A percentile compares a stretch with the other conserved stretches of the same genome.
Conservation (phyloP, 2,797 vertebrate genomes). For the Coregonus ussuriensis region DNA sequence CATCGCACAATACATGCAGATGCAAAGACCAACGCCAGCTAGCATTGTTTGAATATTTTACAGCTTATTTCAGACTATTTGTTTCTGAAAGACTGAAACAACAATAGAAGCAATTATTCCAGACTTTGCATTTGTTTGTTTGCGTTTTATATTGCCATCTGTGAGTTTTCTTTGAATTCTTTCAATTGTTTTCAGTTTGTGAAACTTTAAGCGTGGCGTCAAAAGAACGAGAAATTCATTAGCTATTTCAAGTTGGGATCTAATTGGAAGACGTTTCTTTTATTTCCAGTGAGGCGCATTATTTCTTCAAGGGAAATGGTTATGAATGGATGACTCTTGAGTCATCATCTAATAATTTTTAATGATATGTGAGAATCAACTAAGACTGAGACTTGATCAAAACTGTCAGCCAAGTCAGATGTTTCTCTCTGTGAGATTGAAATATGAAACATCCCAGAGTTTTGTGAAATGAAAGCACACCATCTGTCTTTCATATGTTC, state of each 20-base stretch:
- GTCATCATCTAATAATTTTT: slow-evolving; percentile 68
- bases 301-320: slow-evolving; percentile 71
- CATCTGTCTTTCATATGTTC: slow-evolving; percentile 76
- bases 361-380: slow-evolving; percentile 64
- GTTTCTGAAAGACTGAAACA: slow-evolving; percentile 26
- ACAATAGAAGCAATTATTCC: slow-evolving; percentile 60
- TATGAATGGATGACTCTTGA: slow-evolving; percentile 58
- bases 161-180: slow-evolving; percentile 65
- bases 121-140: slow-evolving; percentile 36
- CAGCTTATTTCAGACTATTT: slow-evolving; percentile 54
- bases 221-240: slow-evolving; percentile 72
- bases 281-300: slow-evolving; percentile 62
- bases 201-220: slow-evolving; percentile 66
- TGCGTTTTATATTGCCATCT: slow-evolving; percentile 68
- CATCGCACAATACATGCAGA: slow-evolving; percentile 28
- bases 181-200: slow-evolving; percentile 67
- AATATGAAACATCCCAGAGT: slow-evolving; percentile 62
- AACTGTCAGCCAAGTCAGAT: slow-evolving; percentile 65
- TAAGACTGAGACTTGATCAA: slow-evolving; percentile 67
- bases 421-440: slow-evolving; percentile 59
- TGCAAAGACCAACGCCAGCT: slow-evolving; percentile 37
- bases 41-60: slow-evolving; percentile 53
- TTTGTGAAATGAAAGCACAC: slow-evolving; percentile 66
- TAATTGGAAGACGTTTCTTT: slow-evolving; percentile 72
- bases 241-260: slow-evolving; percentile 68